Conservation (phyloP, 2,888 invertebrate genomes). For the Carabus problematicus region DNA sequence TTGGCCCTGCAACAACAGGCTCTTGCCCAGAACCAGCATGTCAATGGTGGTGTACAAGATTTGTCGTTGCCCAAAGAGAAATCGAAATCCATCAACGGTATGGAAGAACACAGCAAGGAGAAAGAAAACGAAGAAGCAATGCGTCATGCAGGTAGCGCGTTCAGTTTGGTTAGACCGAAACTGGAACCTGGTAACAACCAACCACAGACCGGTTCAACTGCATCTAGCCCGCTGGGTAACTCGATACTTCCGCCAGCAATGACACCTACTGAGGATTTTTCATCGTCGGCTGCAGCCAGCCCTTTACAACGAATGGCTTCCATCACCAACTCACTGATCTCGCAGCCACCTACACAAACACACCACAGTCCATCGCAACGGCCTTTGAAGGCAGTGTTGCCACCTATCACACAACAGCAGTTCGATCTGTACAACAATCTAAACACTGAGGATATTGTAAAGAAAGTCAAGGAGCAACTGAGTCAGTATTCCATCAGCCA, state of each 20-base stretch:
- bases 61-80: slow-evolving; percentile 84
- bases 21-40: slow-evolving; percentile 61
- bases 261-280: slow-evolving; percentile 82
- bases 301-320: slow-evolving; percentile 97
- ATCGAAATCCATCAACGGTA: slow-evolving; percentile 70
- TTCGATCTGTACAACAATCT: slow-evolving; percentile 97
- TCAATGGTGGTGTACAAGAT: slow-evolving; percentile 73
- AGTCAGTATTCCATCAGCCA: slow-evolving; percentile 98
- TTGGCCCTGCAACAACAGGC: slow-evolving; percentile 81
- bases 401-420: slow-evolving; percentile 98
- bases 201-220: slow-evolving; percentile 76
- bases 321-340: slow-evolving; percentile 95
- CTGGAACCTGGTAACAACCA: slow-evolving; percentile 74
- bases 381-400: slow-evolving; percentile 94
- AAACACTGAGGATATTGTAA: slow-evolving; percentile 98
- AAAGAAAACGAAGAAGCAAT: slow-evolving; percentile 72
- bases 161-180: slow-evolving; percentile 87
- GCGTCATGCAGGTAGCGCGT: slow-evolving; percentile 82
- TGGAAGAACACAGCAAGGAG: slow-evolving; percentile 71
- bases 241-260: slow-evolving; percentile 85
- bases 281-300: slow-evolving; percentile 83
- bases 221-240: slow-evolving; percentile 84
- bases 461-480: slow-evolving; percentile 92
- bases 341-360: slow-evolving; percentile 85
- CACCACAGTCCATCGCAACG: slow-evolving; percentile 85